These are phyloP conservation scores for Peromyscus eremicus DNA, from an alignment of 2,797 vertebrate species.

Conservation along the genomic window DNA sequence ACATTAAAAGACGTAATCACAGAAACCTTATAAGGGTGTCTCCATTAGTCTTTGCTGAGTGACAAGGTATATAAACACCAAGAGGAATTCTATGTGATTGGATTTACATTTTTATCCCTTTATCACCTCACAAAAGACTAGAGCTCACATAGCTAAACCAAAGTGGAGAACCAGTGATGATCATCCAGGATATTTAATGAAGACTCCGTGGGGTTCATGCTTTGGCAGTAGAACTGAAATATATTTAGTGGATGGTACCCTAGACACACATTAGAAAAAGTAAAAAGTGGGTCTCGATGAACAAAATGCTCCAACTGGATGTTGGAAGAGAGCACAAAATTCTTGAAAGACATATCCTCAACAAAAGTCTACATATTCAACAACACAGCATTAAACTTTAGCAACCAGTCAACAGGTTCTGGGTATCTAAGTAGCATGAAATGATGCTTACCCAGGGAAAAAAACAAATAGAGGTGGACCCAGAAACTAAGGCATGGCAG, in stretches of 20 bases:
- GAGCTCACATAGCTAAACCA: background rate
- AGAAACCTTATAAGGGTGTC: background rate
- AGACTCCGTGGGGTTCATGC: background rate
- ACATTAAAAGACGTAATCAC: background rate
- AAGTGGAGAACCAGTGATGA: background rate
- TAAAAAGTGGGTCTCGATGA: background rate
- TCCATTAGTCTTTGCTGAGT: background rate
- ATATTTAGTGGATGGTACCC: background rate
- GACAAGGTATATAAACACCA: background rate
- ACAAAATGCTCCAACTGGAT: background rate
- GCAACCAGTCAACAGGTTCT: background rate
- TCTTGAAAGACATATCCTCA: background rate
- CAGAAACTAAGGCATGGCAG: background rate
- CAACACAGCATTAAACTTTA: background rate
- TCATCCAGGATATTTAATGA: background rate
- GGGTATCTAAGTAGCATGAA: background rate
- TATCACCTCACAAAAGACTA: background rate
- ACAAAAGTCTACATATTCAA: background rate
- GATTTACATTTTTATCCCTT: background rate
- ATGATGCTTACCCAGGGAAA: background rate
- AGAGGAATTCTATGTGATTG: background rate
- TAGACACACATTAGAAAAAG: background rate
- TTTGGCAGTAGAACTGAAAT: background rate
- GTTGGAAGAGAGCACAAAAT: background rate
- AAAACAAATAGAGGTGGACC: background rate